Base-by-base conservation (phyloP, 2,888 invertebrate genomes). In the Perizoma flavofasciatum region DNA sequence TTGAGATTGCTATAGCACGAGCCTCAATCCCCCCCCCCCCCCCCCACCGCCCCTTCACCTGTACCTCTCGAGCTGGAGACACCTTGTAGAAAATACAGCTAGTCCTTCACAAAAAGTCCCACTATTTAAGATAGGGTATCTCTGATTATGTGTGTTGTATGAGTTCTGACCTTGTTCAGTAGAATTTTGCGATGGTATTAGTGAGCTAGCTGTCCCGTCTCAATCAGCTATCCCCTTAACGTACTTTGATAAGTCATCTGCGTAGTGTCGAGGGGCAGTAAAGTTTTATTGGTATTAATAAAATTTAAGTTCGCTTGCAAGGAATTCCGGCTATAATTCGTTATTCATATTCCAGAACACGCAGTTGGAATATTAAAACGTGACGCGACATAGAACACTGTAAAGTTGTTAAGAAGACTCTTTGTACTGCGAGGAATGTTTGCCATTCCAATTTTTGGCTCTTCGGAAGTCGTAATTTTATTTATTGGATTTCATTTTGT, bases 271-370 rank as follows among this genome's bases (percentile, higher is more conserved):
- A 49, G 49, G 46, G 52, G 59, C 61, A 67, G 55, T 69, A 67
- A 70, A 69, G 58, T 74, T 74, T 75, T 73, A 73, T 73, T 73
- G 66, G 63, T 61, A 65, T 65, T 72, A 73, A 74, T 75, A 74
- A 75, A 75, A 72, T 71, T 74, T 56, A 74, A 74, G 69, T 71
- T 66, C 60, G 54, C 64, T 52, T 57, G 62, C 56, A 58, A 69
- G 65, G 57, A 68, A 65, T 67, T 66, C 58, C 61, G 65, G 58
- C 59, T 69, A 72, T 81, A 80, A 82, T 80, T 80, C 79, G 69
- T 74, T 76, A 78, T 79, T 79, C 79, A 81, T 81, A 79, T 82
- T 82, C 78, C 49, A 66, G 59, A 70, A 70, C 79, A 81, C 81
- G 80, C 78, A 74, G 77, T 60, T 54, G 64, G 75, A 79, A 74